A percentile compares a stretch with the other conserved stretches of the same genome.
phyloP scores from a whole-genome alignment of 2,797 vertebrate species.

The Anguilla pacifica region DNA sequence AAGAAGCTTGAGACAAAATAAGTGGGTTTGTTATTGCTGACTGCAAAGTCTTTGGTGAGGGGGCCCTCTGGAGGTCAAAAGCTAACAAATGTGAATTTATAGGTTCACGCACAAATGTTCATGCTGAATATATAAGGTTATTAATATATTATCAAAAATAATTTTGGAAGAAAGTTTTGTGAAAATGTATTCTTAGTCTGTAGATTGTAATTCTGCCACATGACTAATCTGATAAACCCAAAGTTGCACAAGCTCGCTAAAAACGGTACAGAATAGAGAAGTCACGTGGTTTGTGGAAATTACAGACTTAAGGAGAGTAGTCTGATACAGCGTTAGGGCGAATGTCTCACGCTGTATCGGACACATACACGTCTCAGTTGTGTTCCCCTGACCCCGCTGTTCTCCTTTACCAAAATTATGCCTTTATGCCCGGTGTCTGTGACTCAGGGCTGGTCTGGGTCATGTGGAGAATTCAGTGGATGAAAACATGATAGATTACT shows the following conservation, averaged over 20 bases:
- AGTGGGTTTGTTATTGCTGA: neutral
- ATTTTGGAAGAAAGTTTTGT: neutral
- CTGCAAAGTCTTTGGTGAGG: neutral
- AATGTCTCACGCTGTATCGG: neutral
- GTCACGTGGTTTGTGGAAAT: neutral
- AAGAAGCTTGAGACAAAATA: neutral
- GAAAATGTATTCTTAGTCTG: neutral
- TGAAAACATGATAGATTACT: neutral
- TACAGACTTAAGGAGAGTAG: neutral
- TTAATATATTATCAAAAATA: neutral
- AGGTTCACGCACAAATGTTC: neutral
- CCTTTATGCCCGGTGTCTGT: neutral
- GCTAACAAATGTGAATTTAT: neutral
- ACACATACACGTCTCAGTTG: neutral
- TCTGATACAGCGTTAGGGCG: neutral
- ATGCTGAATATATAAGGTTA: neutral
- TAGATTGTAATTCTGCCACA: neutral
- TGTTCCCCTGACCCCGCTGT: neutral
- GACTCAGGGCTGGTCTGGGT: neutral
- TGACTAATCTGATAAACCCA: neutral
- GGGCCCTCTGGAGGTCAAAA: constrained; percentile 8
- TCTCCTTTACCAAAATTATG: neutral
- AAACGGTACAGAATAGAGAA: neutral
- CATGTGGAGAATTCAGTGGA: neutral
- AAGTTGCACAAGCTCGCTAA: neutral